phyloP scores from a whole-genome alignment of 2,888 invertebrate genomes.

The Pecten maximus region DNA sequence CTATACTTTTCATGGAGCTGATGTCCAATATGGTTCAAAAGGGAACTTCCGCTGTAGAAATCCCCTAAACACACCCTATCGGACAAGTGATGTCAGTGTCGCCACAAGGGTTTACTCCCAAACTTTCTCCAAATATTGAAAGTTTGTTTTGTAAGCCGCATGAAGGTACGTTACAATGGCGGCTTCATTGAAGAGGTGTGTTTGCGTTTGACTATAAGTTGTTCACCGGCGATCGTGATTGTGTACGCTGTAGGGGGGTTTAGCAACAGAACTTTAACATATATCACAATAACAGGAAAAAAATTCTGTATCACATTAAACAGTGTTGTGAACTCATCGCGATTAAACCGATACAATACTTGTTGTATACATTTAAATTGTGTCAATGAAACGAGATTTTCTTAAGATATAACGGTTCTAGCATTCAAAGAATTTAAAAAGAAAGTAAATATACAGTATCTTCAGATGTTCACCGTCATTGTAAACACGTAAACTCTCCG shows the following conservation, averaged over 20 bases:
- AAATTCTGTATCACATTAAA: not conserved
- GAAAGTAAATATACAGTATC: not conserved
- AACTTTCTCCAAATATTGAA: constrained; percentile 35
- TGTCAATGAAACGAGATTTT: not conserved
- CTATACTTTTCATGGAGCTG: not conserved
- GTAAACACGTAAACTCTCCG: not conserved
- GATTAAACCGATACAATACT: not conserved
- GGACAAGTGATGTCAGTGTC: constrained; percentile 6
- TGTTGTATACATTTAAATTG: not conserved
- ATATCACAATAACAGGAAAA: not conserved
- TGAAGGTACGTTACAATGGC: not conserved
- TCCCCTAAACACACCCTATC: not conserved
- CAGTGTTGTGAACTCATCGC: not conserved
- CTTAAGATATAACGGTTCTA: not conserved
- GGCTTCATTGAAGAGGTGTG: not conserved
- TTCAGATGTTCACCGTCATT: not conserved
- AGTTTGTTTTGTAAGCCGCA: not conserved
- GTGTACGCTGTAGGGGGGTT: not conserved
- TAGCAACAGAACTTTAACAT: not conserved
- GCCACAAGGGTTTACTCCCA: not conserved
- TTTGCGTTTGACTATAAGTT: not conserved
- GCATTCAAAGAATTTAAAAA: not conserved
- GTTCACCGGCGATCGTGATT: not conserved
- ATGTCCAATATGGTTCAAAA: not conserved
- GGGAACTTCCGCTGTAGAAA: not conserved